These are phyloP conservation scores for Neoascia interrupta DNA, from an alignment of 2,888 invertebrate species.

Conservation along the genomic window DNA sequence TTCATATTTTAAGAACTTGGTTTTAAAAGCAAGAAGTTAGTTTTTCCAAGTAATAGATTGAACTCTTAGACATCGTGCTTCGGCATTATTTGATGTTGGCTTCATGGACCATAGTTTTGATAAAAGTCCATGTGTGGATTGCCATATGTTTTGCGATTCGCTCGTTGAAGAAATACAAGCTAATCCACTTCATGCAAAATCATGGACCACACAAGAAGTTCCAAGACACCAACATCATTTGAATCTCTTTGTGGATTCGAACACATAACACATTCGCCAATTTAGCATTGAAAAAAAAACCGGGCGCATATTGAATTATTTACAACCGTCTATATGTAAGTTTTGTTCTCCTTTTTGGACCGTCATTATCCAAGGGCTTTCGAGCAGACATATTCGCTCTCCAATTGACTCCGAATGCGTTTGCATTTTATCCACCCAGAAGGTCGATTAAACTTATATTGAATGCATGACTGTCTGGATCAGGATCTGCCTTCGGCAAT, in stretches of 20 bases:
- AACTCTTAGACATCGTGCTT: too few relatives aligned
- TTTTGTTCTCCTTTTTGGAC: too few relatives aligned
- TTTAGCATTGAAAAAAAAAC: background rate
- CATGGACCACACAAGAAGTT: constrained; percentile 34
- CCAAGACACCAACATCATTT: constrained; percentile 11
- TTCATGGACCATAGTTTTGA: too few relatives aligned
- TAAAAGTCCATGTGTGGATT: too few relatives aligned
- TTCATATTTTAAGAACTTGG: too few relatives aligned
- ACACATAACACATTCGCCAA: background rate
- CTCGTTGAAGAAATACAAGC: too few relatives aligned
- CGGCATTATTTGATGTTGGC: too few relatives aligned
- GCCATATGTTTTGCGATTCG: too few relatives aligned
- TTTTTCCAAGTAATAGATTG: too few relatives aligned
- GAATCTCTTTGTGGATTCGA: constrained; percentile 43
- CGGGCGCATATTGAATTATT: background rate
- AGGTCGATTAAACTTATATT: background rate
- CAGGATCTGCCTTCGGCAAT: constrained; percentile 34
- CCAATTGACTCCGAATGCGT: constrained; percentile 30
- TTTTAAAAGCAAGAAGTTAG: too few relatives aligned
- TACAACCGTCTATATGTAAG: background rate
- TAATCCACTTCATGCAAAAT: too few relatives aligned
- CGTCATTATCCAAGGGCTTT: constrained; percentile 18
- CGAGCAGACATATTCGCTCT: background rate
- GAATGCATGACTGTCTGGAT: constrained; percentile 30
- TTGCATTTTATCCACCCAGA: background rate